Base-by-base conservation (phyloP, 2,797 vertebrate species). In the Sarcoramphus papa region DNA sequence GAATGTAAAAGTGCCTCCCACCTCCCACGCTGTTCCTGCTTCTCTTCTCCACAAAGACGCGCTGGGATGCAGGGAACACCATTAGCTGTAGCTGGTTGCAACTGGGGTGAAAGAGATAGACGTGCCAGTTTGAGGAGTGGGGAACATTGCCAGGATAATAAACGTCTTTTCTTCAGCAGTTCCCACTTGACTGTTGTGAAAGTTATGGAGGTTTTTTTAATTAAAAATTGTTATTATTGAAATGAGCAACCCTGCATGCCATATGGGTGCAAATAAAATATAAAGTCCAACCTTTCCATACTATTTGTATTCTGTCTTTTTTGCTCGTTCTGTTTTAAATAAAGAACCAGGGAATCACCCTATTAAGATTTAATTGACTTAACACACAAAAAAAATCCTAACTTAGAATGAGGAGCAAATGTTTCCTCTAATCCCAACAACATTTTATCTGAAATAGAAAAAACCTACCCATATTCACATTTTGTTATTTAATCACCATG, bases 281-380 rank as follows among this genome's bases (percentile, higher is more conserved):
- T 20, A 5, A 91, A 85, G 50, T 81, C 51, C 79, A 90, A 2
- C 48, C 40, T 88, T 95, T 84, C 79, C 59, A 40, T 12, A 4
- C 15, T 51, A 17, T 81, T 92, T 62, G 24, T 76, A 75, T 83
- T 93, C 35, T 75, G 16, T 27, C 27, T 92, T 85, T 92, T 92
- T 80, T 78, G 15, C 62, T 73, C 84, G 40, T 53, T 90, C 1
- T 3, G 16, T 73, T 92, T 94, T 88, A 92, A 84, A 82, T 86
- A 78, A 88, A 85, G 57, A 92, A 78, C 21, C n/a, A 69, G 70
- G 25, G 43, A 88, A 79, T 92, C 54, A 35, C 24, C 40, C 47
- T 85, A 57, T 78, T 92, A 93, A 81, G 76, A 69, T 84, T 84
- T 78, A 91, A 94, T 92, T 94, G 47, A 73, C 41, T 85, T 75